A percentile compares a stretch with the other conserved stretches of the same genome.
These are phyloP conservation scores for Amaurobius ferox DNA, from an alignment of 2,888 invertebrate species.

Conservation along the genomic window DNA sequence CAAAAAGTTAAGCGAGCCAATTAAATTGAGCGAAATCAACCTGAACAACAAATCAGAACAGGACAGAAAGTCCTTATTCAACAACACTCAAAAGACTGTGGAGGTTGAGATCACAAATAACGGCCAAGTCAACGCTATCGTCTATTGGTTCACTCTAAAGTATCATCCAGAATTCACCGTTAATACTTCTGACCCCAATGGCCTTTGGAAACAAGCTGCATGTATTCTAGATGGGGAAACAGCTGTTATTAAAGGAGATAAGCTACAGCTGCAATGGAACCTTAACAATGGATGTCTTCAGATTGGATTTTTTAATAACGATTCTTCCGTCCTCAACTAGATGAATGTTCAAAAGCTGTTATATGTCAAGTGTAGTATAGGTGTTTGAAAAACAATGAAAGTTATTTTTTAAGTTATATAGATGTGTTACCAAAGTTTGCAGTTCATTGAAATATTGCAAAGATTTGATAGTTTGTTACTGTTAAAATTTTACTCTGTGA, in stretches of 20 bases:
- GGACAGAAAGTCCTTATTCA: constrained; percentile 32
- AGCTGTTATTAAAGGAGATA: constrained; percentile 28
- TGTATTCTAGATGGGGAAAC: constrained; percentile 42
- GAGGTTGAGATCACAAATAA: constrained; percentile 19
- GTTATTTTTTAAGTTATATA: background rate
- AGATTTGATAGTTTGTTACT: background rate
- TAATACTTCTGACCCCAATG: constrained; percentile 34
- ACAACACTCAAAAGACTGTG: background rate
- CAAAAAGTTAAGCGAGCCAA: constrained; percentile 45
- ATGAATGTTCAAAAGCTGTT: background rate
- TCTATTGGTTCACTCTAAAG: constrained; percentile 56
- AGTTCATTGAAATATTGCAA: no score
- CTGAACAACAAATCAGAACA: constrained; percentile 39
- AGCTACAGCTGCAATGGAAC: constrained; percentile 46
- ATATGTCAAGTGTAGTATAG: background rate
- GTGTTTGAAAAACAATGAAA: background rate
- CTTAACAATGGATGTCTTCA: constrained; percentile 62
- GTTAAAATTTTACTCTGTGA: background rate
- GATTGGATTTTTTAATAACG: constrained; percentile 25
- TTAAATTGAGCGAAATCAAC: constrained; percentile 45
- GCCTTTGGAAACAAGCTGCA: constrained; percentile 56
- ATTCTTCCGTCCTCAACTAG: constrained; percentile 4
- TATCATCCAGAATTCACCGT: constrained; percentile 38
- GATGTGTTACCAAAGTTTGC: background rate
- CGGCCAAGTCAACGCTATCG: constrained; percentile 42